Evolutionary conservation across 1,140 invertebrate species (phyloP), one percentile per base, ranked within the genome.

Genomic region (Melanaphis sacchari): DNA sequence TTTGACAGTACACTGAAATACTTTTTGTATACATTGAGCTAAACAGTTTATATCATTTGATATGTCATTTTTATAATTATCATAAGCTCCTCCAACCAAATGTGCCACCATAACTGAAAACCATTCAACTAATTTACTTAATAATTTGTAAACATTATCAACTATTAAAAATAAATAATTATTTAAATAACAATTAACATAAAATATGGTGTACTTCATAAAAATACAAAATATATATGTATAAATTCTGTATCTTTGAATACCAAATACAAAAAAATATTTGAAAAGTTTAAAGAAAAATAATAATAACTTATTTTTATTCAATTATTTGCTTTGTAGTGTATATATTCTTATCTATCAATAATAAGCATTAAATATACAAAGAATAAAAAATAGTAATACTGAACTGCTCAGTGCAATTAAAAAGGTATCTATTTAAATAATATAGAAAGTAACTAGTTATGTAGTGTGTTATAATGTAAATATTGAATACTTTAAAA

Each of bases 1-100:
- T 90, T 96, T 96, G 1, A 97, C 96, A 91, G 97, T 97, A 40
- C 97, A 96, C 94, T 96, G 95, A 95, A 98, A 98, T 85, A 98
- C 97, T 93, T 96, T 96, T 94, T 97, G 96, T 11, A 98, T 96
- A 52, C 95, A 96, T 40, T 95, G 94, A 0, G 97, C 96, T 94
- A 98, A 96, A 52, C 95, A 94, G 82, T 95, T 94, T 15, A 96
- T 94, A 52, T 95, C 95, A 89, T 95, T 94, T 54, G 95, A 95
- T 93, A 96, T 95, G 89, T 94, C 93, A 36, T 46, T 94, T 1
- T 94, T 94, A 94, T 95, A 94, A 90, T 95, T 82, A 31, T 95
- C 95, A 94, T 96, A 96, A 46, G 95, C 94, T 18, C 95, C 94
- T 38, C 98, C 98, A 93, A 98, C 95, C 91, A 98, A 95, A n/a